Evolutionary conservation across 2,113 vertebrate genomes (phyloP), one percentile per base, ranked within the genome.

Genomic region (Petrocephalus zakoni): DNA sequence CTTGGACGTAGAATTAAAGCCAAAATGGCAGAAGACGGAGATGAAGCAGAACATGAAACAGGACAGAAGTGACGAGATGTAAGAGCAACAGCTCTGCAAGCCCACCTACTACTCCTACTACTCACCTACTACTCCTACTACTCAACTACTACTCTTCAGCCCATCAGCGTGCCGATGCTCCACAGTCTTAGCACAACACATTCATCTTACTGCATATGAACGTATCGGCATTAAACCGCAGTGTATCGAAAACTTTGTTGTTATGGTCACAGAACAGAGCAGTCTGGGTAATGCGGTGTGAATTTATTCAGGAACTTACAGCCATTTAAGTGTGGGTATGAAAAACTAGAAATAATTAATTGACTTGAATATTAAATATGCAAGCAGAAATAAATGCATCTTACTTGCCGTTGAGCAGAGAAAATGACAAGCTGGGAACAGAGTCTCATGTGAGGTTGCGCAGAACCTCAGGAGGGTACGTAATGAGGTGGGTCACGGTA

Each of bases 1-100:
- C 0, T 52, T 94, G 89, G 92, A 92, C 78, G n/a, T 78, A 42
- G 92, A 93, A 53, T 87, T 92, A 8, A 64, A 93, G 72, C 88
- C 90, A 90, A 4, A 90, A 64, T 58, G 58, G 51, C 51, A 88
- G 37, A 68, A 51, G 0, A 88, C 86, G 0, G 25, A 92, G 49
- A 29, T 88, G 1, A 11, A 15, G n/a, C 61, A 52, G 61, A 68
- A 88, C 17, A 1, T 68, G n/a, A 4, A 64, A 25, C 61, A 56
- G 51, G 25, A 37, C 10, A 55, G 5, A 37, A 21, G 58, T n/a
- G 29, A 25, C 68, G 5, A 75, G 25, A 58, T 0, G 2, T 9
- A 56, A 55, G 78, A 2, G 4, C 17, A 49, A 29, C 21, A 11
- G 1, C 22, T 15, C 78, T n/a, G 34, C 5, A 81, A 37, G 19